Evolutionary conservation across 2,888 invertebrate species (phyloP).

Genomic region (Nycteola revayana): DNA sequence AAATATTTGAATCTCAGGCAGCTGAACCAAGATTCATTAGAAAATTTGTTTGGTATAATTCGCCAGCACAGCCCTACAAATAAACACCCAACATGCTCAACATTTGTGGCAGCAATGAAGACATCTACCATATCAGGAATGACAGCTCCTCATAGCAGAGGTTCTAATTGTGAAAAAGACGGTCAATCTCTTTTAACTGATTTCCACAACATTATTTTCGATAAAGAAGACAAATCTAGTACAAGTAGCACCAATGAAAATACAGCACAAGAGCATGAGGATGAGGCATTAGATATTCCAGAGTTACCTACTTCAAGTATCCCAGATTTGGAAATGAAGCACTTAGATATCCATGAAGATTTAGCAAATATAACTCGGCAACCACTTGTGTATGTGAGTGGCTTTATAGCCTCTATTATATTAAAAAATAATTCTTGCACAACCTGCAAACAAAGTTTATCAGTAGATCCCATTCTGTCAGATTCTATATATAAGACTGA

Average conservation of each 20-base stretch:
- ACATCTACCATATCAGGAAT: conserved; percentile 5
- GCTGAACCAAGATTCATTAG: conserved; percentile 5
- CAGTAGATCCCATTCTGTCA: not conserved
- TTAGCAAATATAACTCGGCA: conserved; percentile 1
- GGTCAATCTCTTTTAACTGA: not conserved
- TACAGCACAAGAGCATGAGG: not conserved
- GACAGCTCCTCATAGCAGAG: conserved; percentile 9
- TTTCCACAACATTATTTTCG: conserved; percentile 2
- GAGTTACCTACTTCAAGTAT: not conserved
- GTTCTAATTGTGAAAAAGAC: conserved; percentile 10
- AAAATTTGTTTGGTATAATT: conserved; percentile 10
- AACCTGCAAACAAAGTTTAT: not conserved
- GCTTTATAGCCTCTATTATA: not conserved
- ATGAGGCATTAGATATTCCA: not conserved
- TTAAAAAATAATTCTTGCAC: not conserved
- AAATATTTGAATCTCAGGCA: conserved; percentile 9
- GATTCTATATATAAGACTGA: not conserved
- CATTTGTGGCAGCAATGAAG: conserved; percentile 9
- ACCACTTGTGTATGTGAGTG: conserved; percentile 5
- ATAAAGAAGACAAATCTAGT: not conserved
- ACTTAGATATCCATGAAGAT: not conserved
- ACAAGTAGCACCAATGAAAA: too few species aligned
- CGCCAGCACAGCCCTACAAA: conserved; percentile 10
- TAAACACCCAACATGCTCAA: conserved; percentile 9
- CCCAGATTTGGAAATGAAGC: conserved; percentile 1